Evolutionary conservation across 2,888 invertebrate species (phyloP).

Genomic region (Cerastis rubricosa): DNA sequence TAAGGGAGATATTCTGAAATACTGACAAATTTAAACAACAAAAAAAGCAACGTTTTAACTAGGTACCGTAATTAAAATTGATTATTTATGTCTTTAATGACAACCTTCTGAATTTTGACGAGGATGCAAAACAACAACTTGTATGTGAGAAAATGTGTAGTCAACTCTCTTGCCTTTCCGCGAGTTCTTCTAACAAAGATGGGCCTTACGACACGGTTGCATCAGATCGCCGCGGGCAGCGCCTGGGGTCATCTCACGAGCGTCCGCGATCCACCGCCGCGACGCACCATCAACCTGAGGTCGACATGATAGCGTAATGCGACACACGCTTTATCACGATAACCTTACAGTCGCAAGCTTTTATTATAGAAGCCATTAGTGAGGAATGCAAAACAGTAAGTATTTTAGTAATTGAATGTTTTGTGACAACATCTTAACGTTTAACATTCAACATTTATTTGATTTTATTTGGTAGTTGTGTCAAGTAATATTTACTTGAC

Average conservation of each 20-base stretch:
- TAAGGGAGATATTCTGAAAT: too few relatives aligned
- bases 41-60: too few relatives aligned
- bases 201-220: slow-evolving; percentile 60
- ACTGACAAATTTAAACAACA: too few relatives aligned
- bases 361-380: slow-evolving; percentile 49
- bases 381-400: slow-evolving; percentile 56
- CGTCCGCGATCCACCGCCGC: slow-evolving; percentile 65
- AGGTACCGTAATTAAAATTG: too few relatives aligned
- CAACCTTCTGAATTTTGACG: too few relatives aligned
- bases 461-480: slow-evolving; percentile 21
- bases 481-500: slow-evolving; percentile 10
- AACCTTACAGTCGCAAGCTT: slow-evolving; percentile 53
- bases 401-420: slow-evolving; percentile 32
- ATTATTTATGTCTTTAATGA: too few relatives aligned
- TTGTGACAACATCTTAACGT: slow-evolving; percentile 27
- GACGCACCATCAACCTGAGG: slow-evolving; percentile 66
- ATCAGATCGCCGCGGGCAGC: slow-evolving; percentile 64
- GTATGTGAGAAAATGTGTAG: not conserved
- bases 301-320: slow-evolving; percentile 66
- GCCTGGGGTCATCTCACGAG: slow-evolving; percentile 70
- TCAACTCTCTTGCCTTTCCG: slow-evolving; percentile 43
- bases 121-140: too few relatives aligned
- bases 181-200: slow-evolving; percentile 51
- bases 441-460: slow-evolving; percentile 17
- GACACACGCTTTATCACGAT: slow-evolving; percentile 56